Evolutionary conservation across 1,140 invertebrate species (phyloP), one percentile per base, ranked within the genome.

Genomic region (Luehdorfia chinensis): DNA sequence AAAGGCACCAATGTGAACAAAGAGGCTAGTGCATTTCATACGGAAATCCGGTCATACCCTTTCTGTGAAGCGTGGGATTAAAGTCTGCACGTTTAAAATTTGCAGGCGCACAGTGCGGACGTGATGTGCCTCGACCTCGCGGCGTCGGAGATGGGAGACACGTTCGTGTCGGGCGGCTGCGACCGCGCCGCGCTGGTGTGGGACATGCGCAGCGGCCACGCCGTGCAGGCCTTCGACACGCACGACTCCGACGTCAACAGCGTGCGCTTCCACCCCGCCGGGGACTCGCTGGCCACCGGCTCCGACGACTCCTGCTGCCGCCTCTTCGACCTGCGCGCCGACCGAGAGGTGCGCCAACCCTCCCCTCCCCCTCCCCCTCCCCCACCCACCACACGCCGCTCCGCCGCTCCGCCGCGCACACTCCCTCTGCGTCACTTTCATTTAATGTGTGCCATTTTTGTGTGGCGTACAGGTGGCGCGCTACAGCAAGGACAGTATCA

Each of bases 291-390:
- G 49, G 97, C 95, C 19, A 98, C 98, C 8, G 98, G 97, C 33
- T 98, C 96, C 32, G 98, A 99, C 87, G 98, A 99, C 91, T 95
- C 97, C 23, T 97, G 96, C 92, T 99, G 97, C 88, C 95, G 98
- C 9, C 89, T 99, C 12, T 99, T 98, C 89, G 98, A 99, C 88
- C 89, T 99, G 56, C 90, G 98, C 59, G 98, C 98, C 14, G 98
- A 99, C 87, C 93, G 97, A 69, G 98, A 99, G 90, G 69, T 52
- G 19, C 2, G 19, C 9, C 2, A 9, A n/a, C n/a, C n/a, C n/a
- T n/a, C n/a, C n/a, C n/a, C n/a, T n/a, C n/a, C n/a, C n/a, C n/a
- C n/a, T n/a, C n/a, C n/a, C n/a, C n/a, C n/a, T n/a, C n/a, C 5
- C n/a, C 2, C n/a, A 13, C 3, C 37, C 2, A 27, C 21, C 11